Conservation (phyloP, 2,113 vertebrate genomes). For the Gracilinanus agilis region DNA sequence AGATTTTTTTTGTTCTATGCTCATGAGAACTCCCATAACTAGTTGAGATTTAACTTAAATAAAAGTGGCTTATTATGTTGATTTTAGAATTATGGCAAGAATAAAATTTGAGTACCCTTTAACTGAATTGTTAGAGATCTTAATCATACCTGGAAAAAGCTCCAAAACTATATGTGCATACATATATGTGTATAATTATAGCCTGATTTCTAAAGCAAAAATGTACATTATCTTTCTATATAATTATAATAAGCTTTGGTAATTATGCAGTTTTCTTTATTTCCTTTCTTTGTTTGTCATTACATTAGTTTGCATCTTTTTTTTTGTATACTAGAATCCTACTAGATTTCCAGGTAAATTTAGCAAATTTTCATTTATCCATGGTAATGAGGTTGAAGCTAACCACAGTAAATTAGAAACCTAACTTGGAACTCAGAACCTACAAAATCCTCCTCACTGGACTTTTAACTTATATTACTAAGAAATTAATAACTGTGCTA, state of each 20-base stretch:
- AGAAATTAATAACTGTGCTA: not conserved
- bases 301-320: not conserved
- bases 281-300: not conserved
- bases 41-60: not conserved
- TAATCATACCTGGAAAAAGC: not conserved
- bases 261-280: not conserved
- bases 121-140: not conserved
- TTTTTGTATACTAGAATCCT: not conserved
- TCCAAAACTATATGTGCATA: conserved; percentile 14
- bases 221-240: not conserved
- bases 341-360: not conserved
- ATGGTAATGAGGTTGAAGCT: not conserved
- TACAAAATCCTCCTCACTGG: not conserved
- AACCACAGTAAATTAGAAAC: not conserved
- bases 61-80: conserved; percentile 17
- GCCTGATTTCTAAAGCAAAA: conserved; percentile 18
- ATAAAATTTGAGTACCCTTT: not conserved
- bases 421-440: not conserved
- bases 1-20: not conserved
- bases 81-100: conserved; percentile 38
- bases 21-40: not conserved
- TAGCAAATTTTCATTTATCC: not conserved
- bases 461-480: not conserved
- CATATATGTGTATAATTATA: not conserved
- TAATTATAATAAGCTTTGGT: not conserved